A percentile compares a stretch with the other conserved stretches of the same genome.
phyloP scores from a whole-genome alignment of 1,140 invertebrate genomes.

The Hormaphis cornu region DNA sequence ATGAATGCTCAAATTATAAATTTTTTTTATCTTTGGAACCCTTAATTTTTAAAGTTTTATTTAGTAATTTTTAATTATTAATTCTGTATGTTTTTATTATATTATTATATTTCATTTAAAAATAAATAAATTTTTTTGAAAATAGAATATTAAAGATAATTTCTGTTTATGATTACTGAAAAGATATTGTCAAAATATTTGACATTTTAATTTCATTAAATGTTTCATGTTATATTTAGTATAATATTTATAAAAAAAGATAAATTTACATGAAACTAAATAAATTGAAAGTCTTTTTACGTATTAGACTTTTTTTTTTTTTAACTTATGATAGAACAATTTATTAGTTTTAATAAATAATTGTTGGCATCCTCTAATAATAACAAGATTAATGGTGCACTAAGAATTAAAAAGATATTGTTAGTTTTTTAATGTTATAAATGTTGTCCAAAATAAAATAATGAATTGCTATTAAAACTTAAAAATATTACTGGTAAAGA shows the following conservation, averaged over 20 bases:
- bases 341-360: neutral
- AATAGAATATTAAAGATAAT: neutral
- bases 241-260: too few relatives aligned
- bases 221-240: too few relatives aligned
- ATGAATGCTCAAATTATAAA: too few relatives aligned
- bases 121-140: neutral
- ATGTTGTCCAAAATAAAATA: conserved; percentile 13
- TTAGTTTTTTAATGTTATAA: neutral
- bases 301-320: neutral
- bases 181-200: too few relatives aligned
- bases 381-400: neutral
- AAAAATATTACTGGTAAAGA: neutral
- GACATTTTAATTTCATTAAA: too few relatives aligned
- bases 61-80: too few relatives aligned
- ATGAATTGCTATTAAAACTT: neutral
- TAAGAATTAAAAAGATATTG: neutral
- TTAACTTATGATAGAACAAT: neutral
- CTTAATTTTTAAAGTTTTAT: too few relatives aligned
- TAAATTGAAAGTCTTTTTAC: too few relatives aligned
- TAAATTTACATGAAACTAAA: too few relatives aligned
- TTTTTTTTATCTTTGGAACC: too few relatives aligned
- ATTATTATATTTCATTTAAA: neutral
- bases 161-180: too few relatives aligned
- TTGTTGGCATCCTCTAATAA: conserved; percentile 15
- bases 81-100: neutral